Evolutionary conservation across 1,140 invertebrate genomes (phyloP).

Genomic region (Pararge aegeria): DNA sequence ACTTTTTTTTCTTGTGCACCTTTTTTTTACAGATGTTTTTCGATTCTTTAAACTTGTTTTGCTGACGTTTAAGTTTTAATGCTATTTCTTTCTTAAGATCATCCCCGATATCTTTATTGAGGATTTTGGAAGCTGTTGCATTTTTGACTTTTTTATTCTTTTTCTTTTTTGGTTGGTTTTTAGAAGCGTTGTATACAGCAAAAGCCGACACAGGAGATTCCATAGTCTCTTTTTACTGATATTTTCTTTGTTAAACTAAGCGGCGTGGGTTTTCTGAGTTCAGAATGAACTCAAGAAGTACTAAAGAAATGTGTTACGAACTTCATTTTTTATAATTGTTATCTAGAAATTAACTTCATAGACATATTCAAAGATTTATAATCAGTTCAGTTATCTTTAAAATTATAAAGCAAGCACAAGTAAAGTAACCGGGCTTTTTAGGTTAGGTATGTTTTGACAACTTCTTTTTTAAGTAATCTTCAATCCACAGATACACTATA

Average conservation of each 20-base stretch:
- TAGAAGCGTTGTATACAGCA: conserved; percentile 57
- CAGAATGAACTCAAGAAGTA: no score
- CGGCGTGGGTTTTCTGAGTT: background rate
- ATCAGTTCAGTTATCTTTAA: no score
- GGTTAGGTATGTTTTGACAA: no score
- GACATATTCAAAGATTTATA: no score
- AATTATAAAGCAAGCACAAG: no score
- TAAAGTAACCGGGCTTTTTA: no score
- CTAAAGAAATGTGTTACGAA: no score
- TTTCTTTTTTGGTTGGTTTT: conserved; percentile 44
- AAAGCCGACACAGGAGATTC: conserved; percentile 62
- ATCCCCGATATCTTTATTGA: conserved; percentile 36
- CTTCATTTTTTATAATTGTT: no score
- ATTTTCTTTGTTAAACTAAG: background rate
- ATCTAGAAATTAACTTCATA: no score
- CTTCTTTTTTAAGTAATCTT: no score
- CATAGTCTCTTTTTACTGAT: conserved; percentile 32
- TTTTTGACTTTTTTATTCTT: conserved; percentile 42
- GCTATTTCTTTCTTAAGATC: conserved; percentile 42
- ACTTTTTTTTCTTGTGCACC: conserved; percentile 52
- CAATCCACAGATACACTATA: no score
- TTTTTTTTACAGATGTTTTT: conserved; percentile 62
- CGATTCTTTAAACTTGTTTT: conserved; percentile 47
- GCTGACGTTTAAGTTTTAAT: conserved; percentile 49
- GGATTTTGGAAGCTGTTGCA: conserved; percentile 26